These are phyloP conservation scores for Phataginus tetradactyla DNA, from an alignment of 2,797 vertebrate species.

Conservation along the genomic window DNA sequence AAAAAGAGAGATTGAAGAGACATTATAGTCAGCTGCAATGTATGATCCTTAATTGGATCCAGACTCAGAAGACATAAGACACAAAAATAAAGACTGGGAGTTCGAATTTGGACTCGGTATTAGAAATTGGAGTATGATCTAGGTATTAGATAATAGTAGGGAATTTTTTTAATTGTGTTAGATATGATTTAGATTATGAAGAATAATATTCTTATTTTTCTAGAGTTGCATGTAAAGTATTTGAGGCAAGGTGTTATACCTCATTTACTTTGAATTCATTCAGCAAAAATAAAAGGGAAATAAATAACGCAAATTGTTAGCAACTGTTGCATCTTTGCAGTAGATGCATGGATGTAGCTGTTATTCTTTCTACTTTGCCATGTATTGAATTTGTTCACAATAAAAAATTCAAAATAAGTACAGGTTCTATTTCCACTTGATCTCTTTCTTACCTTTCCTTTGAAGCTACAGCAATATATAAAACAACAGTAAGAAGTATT, in stretches of 20 bases:
- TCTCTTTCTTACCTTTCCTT: constrained; percentile 9
- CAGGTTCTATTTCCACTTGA: neutral
- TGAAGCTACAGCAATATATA: neutral
- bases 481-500: neutral
- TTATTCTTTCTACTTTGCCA: neutral
- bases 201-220: neutral
- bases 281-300: constrained; percentile 36
- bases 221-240: neutral
- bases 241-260: neutral
- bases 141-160: neutral
- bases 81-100: neutral
- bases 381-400: neutral
- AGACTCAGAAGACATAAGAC: neutral
- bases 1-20: neutral
- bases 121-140: neutral
- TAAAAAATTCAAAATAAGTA: neutral
- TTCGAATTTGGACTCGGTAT: neutral
- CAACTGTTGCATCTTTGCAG: neutral
- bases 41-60: neutral
- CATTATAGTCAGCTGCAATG: neutral
- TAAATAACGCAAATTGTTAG: neutral
- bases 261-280: neutral
- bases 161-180: neutral
- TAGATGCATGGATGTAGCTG: neutral
- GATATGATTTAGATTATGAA: neutral